Conservation (phyloP, 1,140 invertebrate species). For the Drosophila carrolli region DNA sequence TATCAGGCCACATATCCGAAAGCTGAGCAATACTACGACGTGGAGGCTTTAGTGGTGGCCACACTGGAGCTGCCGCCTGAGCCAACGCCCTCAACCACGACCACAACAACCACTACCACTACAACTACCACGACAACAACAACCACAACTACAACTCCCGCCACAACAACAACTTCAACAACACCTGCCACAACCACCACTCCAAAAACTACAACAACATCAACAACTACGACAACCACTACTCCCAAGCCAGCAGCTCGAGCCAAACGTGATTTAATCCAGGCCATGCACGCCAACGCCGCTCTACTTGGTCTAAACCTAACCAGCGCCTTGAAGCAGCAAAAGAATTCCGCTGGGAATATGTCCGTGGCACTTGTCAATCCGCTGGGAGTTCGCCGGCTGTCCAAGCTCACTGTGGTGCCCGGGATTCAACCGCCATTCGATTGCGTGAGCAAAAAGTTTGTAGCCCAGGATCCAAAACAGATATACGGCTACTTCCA, state of each 20-base stretch:
- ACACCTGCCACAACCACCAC: constrained; percentile 34
- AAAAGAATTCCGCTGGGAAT: constrained; percentile 33
- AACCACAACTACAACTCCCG: constrained; percentile 84
- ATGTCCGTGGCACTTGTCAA: constrained; percentile 58
- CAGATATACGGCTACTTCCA: constrained; percentile 91
- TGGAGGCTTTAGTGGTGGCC: constrained; percentile 89
- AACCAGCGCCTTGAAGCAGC: constrained; percentile 69
- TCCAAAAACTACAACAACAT: constrained; percentile 37
- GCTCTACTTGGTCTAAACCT: constrained; percentile 58
- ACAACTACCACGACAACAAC: constrained; percentile 86
- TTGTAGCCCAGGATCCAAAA: constrained; percentile 87
- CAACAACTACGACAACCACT: constrained; percentile 42
- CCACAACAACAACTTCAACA: constrained; percentile 59
- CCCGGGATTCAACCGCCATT: constrained; percentile 84
- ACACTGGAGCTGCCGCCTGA: constrained; percentile 88
- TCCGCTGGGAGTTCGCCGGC: constrained; percentile 54
- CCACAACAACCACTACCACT: constrained; percentile 86
- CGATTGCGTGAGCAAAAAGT: constrained; percentile 87
- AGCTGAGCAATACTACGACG: constrained; percentile 86
- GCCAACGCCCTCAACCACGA: constrained; percentile 86
- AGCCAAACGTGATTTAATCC: constrained; percentile 64
- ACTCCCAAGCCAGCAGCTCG: constrained; percentile 40
- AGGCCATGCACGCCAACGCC: constrained; percentile 70
- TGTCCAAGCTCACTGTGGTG: constrained; percentile 14
- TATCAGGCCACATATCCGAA: constrained; percentile 88